Base-by-base conservation (phyloP, 1,140 invertebrate genomes). In the Bombus polaris region DNA sequence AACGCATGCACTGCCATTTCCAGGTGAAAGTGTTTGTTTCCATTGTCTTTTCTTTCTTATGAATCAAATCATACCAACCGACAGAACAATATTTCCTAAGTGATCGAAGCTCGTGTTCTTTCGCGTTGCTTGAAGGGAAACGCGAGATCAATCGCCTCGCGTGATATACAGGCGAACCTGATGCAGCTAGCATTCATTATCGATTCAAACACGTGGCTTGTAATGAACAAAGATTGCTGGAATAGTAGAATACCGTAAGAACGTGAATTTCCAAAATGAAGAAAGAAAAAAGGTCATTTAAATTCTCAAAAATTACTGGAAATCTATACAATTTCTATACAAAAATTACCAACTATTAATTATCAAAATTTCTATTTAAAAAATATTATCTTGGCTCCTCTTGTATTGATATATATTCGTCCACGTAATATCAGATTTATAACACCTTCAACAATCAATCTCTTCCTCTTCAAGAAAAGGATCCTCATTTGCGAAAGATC, bases 11-110 rank as follows among this genome's bases (percentile, higher is more conserved):
- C 25, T 28, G 2, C n/a, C 8, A 22, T 81, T 88, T 85, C 75
- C 59, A 42, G 77, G 53, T 81, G 77, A 70, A n/a, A 32, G 35
- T n/a, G 59, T 32, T 66, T 84, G 86, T 87, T 87, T 81, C 72
- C 37, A 78, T 81, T 59, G 18, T 35, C 37, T 84, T 65, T 68
- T 71, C 2, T 28, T n/a, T 12, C 37, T n/a, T n/a, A n/a, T n/a
- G n/a, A 18, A n/a, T 42, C 35, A 66, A 85, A 72, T 85, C 47
- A 44, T 35, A 18, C n/a, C 71, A n/a, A 22, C 3, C 13, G n/a
- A 28, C 32, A 44, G 57, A 86, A 83, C 88, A 47, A 88, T 86
- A 86, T 76, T 22, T 5, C 39, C 35, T 37, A 44, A 22, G 10
- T 37, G 57, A 75, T 53, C 37, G 42, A 85, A 73, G 42, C n/a